Evolutionary conservation across 2,888 invertebrate genomes (phyloP).

Genomic region (Eupithecia insigniata): DNA sequence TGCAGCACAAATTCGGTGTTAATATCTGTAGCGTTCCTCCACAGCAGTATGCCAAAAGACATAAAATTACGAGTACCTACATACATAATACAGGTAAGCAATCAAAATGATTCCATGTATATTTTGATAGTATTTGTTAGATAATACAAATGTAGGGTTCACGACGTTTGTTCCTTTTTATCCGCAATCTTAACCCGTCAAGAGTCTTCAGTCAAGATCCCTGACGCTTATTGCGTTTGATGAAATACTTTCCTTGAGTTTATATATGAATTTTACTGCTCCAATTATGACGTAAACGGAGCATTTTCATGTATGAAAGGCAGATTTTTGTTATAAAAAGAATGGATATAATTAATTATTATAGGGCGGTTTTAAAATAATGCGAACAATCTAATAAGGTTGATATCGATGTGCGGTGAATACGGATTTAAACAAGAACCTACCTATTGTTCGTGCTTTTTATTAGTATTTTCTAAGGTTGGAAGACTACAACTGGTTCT

Average conservation of each 20-base stretch:
- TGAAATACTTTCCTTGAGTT: slow-evolving; percentile 32
- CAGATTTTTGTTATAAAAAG: not conserved
- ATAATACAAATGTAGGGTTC: slow-evolving; percentile 16
- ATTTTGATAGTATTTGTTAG: not conserved
- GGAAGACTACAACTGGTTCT: no score
- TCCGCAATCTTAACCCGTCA: slow-evolving; percentile 7
- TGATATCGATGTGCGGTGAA: not conserved
- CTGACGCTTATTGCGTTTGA: slow-evolving; percentile 28
- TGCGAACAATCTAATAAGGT: not conserved
- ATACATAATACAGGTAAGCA: no score
- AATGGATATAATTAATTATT: not conserved
- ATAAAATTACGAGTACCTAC: no score
- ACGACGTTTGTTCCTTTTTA: slow-evolving; percentile 16
- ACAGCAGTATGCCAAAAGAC: no score
- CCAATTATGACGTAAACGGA: slow-evolving; percentile 12
- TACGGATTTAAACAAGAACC: not conserved
- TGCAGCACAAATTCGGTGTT: no score
- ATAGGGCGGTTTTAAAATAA: not conserved
- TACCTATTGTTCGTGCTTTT: not conserved
- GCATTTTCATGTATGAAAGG: not conserved
- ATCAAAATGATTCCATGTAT: not conserved
- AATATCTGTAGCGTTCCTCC: no score
- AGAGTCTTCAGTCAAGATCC: not conserved
- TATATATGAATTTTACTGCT: slow-evolving; percentile 26
- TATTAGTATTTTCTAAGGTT: no score